Conservation (phyloP, 2,797 vertebrate species). For the Bovichtus variegatus region DNA sequence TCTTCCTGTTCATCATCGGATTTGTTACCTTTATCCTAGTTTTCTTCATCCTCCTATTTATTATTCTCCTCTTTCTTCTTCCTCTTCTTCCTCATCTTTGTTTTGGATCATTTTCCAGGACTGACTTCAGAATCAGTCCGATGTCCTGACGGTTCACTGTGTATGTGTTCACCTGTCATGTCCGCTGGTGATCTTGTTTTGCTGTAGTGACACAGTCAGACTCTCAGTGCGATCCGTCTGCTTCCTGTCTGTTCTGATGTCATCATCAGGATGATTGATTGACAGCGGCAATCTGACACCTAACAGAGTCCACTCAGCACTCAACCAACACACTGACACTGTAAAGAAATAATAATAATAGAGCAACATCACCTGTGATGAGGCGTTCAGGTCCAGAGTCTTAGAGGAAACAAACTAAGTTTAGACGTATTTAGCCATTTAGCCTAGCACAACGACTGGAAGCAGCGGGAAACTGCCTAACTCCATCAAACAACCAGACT, state of each 20-base stretch:
- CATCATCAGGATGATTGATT: constrained; percentile 41
- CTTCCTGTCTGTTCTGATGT: constrained; percentile 26
- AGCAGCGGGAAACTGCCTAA: neutral
- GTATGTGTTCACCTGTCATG: constrained; percentile 16
- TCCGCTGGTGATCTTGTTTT: neutral
- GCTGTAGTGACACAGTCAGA: neutral
- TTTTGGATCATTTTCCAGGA: neutral
- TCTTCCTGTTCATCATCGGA: neutral
- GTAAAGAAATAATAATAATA: neutral
- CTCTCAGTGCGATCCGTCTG: neutral
- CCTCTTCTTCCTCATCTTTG: neutral
- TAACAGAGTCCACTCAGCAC: neutral
- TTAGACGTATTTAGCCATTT: neutral
- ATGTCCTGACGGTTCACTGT: neutral
- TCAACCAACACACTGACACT: neutral
- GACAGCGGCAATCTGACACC: constrained; percentile 11
- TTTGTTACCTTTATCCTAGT: neutral
- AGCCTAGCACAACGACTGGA: neutral
- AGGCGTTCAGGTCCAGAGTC: neutral
- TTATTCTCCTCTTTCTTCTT: neutral
- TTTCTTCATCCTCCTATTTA: neutral
- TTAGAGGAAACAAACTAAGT: neutral
- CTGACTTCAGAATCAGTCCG: neutral
- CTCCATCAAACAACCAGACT: too few relatives aligned
- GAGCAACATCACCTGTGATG: neutral